Base-by-base conservation (phyloP, 35 echinoderm and acorn worm species). In the Holothuria glaberrima region DNA sequence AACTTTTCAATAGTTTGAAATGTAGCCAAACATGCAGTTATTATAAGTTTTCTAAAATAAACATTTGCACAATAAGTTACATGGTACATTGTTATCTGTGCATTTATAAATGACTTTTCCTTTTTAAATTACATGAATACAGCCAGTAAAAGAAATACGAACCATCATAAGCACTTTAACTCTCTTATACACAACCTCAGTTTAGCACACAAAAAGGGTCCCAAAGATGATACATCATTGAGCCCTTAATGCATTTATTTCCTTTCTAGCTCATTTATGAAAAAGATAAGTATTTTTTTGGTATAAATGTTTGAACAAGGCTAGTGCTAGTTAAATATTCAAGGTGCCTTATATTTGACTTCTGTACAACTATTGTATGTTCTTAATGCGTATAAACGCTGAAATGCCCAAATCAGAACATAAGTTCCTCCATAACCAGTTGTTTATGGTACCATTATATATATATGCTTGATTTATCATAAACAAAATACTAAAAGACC, bases 31-130 rank as follows among this genome's bases (percentile, higher is more conserved):
- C 36, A 78, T 78, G 74, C 74, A 25, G 27, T 48, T 48, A 41
- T 78, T 9, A 48, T 78, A 48, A 19, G 6, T 54, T 69, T 5
- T 50, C 74, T 78, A 78, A 78, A 48, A 78, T 78, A 78, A 78
- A 78, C 31, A 14, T 75, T 78, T 78, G 74, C 74, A 78, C 74
- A 78, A 78, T 78, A 78, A 78, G 74, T 78, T 78, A 78, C 74
- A 78, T 78, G 74, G 16, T 78, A 78, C 74, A 78, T 50, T 78
- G 33, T 78, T 41, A 48, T 48, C 44, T 78, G 74, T 48, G 44
- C 35, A 48, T 48, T 76, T 14, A 78, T 78, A 78, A 78, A 78
- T 78, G 20, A 31, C 13, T n/a, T 75, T 78, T 78, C 29, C 27
- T 78, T 38, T n/a, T 73, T 73, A 35, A 17, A 33, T 54, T 54